Percentiles rank a stretch among this genome's conserved stretches.
phyloP scores from a whole-genome alignment of 2,888 invertebrate genomes.

The Drosophila robusta region DNA sequence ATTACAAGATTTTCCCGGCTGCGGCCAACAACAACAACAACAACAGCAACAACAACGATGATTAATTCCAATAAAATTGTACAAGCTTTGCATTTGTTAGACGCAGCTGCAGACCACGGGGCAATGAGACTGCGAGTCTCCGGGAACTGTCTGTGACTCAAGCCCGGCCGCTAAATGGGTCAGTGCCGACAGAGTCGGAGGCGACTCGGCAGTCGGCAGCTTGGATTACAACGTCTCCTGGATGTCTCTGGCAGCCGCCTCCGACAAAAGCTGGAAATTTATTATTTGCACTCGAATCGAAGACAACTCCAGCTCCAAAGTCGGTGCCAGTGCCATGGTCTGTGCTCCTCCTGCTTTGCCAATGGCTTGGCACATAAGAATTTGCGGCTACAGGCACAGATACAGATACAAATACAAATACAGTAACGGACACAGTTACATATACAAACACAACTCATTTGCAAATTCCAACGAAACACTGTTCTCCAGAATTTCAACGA shows the following conservation, averaged over 20 bases:
- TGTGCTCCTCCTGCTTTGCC: conserved; percentile 15
- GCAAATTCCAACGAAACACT: conserved; percentile 84
- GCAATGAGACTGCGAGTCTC: conserved; percentile 9
- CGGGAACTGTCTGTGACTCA: conserved; percentile 22
- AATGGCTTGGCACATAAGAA: conserved; percentile 37
- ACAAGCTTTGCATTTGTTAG: conserved; percentile 66
- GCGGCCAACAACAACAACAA: conserved; percentile 8
- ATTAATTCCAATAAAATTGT: conserved; percentile 83
- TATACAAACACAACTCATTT: conserved; percentile 80
- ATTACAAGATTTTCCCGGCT: conserved; percentile 55
- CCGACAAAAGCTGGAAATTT: conserved; percentile 70
- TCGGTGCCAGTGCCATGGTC: too few relatives aligned
- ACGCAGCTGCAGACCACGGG: conserved; percentile 38
- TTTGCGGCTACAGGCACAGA: conserved; percentile 41
- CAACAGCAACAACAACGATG: conserved; percentile 59
- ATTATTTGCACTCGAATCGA: conserved; percentile 77
- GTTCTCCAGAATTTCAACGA: conserved; percentile 83
- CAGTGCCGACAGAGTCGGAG: conserved; percentile 46
- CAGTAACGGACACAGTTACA: conserved; percentile 15
- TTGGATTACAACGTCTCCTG: conserved; percentile 79
- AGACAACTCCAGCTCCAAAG: conserved; percentile 57
- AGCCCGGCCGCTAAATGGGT: conserved; percentile 60
- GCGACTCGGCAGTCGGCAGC: conserved; percentile 1
- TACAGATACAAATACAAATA: conserved; percentile 16
- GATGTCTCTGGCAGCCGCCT: conserved; percentile 65